Evolutionary conservation across 2,888 invertebrate genomes (phyloP).

Genomic region (Macropis europaea): DNA sequence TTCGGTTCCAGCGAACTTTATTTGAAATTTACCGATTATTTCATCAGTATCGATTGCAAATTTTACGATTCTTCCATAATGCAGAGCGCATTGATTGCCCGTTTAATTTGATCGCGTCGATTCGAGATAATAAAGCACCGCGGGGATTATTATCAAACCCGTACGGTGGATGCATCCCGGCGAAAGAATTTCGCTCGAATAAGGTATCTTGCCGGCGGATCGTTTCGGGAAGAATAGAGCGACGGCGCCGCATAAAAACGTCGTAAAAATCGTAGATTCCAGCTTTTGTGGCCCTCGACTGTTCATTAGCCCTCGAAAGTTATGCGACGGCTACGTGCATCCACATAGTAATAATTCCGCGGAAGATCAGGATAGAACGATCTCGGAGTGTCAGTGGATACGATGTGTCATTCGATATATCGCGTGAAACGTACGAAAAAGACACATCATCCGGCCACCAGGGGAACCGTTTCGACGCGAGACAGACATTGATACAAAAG

Average conservation of each 20-base stretch:
- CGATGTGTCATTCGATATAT: slow-evolving; percentile 1
- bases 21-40: neutral
- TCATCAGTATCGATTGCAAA: neutral
- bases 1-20: neutral
- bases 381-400: neutral
- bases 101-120: slow-evolving; percentile 3
- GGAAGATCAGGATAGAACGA: slow-evolving; percentile 1
- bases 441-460: neutral
- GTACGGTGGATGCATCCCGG: neutral
- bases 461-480: slow-evolving; percentile 22
- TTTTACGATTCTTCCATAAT: neutral
- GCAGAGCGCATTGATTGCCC: neutral
- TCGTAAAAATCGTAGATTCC: slow-evolving; percentile 10
- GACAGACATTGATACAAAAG: slow-evolving; percentile 6
- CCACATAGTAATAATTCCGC: slow-evolving; percentile 4
- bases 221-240: neutral
- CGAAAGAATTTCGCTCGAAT: slow-evolving; percentile 9
- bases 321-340: neutral
- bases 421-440: slow-evolving; percentile 7
- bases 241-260: slow-evolving; percentile 1
- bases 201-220: slow-evolving; percentile 6
- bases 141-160: no score
- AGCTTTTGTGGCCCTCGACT: neutral
- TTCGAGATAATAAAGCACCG: neutral
- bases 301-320: neutral